These are phyloP conservation scores for Dynastes hyllus DNA, from an alignment of 2,888 invertebrate genomes.

Conservation along the genomic window DNA sequence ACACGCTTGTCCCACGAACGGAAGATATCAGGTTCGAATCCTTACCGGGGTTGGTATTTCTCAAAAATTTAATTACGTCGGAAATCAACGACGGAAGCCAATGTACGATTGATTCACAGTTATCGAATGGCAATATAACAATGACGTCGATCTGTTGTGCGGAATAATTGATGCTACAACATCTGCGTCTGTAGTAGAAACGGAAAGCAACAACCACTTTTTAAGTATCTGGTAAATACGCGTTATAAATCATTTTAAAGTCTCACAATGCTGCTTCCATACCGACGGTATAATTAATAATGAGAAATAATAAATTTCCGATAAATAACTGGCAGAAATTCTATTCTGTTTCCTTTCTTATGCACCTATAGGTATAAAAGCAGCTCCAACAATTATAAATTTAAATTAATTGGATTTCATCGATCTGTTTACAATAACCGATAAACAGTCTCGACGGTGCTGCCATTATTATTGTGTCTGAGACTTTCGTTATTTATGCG, in stretches of 20 bases:
- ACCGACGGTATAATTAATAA: constrained; percentile 23
- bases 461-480: constrained; percentile 19
- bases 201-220: neutral
- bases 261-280: constrained; percentile 2
- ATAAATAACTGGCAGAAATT: constrained; percentile 46
- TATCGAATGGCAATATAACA: neutral
- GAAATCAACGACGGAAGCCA: neutral
- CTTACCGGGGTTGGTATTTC: too few relatives aligned
- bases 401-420: constrained; percentile 49
- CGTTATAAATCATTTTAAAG: constrained; percentile 21
- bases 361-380: constrained; percentile 1
- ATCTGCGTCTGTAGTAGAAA: neutral
- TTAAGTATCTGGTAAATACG: constrained; percentile 1
- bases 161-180: neutral
- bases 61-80: too few relatives aligned
- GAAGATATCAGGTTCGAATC: too few relatives aligned
- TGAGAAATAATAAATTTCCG: constrained; percentile 37
- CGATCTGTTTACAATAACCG: constrained; percentile 28
- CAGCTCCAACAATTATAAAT: constrained; percentile 43
- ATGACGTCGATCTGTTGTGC: neutral
- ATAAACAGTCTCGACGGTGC: constrained; percentile 4
- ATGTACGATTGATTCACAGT: neutral
- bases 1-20: too few relatives aligned
- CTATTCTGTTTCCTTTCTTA: constrained; percentile 41
- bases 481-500: constrained; percentile 16